Percentiles rank a stretch among this genome's conserved stretches.
phyloP scores from a whole-genome alignment of 2,797 vertebrate genomes.

The Ispidina picta region DNA sequence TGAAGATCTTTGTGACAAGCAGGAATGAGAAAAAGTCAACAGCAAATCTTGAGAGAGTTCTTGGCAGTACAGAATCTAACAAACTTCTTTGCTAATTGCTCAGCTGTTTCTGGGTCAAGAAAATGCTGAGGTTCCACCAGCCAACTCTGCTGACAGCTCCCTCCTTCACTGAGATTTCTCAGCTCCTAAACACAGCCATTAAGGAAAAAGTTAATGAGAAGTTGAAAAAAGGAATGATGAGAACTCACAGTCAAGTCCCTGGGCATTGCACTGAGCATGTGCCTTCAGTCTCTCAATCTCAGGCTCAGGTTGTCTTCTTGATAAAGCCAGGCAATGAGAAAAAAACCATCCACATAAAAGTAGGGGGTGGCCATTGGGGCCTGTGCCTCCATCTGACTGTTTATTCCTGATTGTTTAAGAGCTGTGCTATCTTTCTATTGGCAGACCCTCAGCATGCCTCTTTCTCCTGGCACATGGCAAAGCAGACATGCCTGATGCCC shows the following conservation, averaged over 20 bases:
- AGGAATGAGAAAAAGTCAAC: background rate
- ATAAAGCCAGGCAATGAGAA: background rate
- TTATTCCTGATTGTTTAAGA: background rate
- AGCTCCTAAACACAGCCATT: background rate
- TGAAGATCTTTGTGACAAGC: background rate
- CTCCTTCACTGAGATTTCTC: background rate
- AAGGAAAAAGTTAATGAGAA: slow-evolving; percentile 1
- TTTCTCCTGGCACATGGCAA: background rate
- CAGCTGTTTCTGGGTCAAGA: background rate
- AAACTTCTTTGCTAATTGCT: background rate
- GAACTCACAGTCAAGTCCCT: background rate
- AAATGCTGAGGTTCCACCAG: background rate
- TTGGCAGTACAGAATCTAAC: background rate
- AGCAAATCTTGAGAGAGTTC: background rate
- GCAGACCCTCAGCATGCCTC: background rate
- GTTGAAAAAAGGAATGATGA: slow-evolving; percentile 11
- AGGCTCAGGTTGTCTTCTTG: background rate
- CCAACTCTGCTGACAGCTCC: background rate
- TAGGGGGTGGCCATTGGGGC: background rate
- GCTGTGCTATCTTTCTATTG: background rate
- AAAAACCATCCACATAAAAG: background rate
- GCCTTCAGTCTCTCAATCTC: background rate
- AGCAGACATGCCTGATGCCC: background rate
- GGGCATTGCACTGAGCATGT: background rate
- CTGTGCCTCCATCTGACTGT: background rate